Base-by-base conservation (phyloP, 2,888 invertebrate genomes). In the Amphipyra berbera region DNA sequence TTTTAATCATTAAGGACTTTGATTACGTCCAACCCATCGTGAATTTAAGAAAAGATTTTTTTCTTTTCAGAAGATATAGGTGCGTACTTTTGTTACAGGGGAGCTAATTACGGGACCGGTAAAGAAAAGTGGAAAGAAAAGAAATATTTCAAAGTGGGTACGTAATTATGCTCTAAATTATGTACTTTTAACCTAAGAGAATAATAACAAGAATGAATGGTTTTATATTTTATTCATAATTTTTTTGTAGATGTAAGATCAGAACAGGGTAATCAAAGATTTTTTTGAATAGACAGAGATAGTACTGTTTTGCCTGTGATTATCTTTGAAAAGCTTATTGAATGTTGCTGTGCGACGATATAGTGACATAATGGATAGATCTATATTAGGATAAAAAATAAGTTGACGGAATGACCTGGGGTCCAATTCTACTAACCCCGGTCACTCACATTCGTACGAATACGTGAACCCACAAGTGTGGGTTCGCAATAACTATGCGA, bases 121-220 rank as follows among this genome's bases (percentile, higher is more conserved):
- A 83, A 86, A 73, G 73, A 82, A 84, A 85, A 82, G 74, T 78
- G 59, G 67, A 72, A 80, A 81, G 80, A 79, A 84, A 86, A 80
- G 86, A 83, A 85, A 84, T 82, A 79, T 82, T 84, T 79, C 82
- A 76, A 78, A 79, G 80, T 75, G 78, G 70, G 53, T 57, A 50
- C 81, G 82, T 84, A 86, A 88, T 88, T 86, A 85, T 77, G 78
- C 77, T 63, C 63, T 63, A 76, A 80, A 78, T 61, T 80, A 77
- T 75, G 78, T 82, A 80, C 81, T 80, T 79, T 77, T 66, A 57
- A 69, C 68, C 49, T 10, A 64, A 73, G 59, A 71, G 73, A 62
- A 70, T 73, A 73, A 75, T 70, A 78, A 66, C 47, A 58, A 57
- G 56, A 71, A 67, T 67, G 41, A 78, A 77, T 71, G 65, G 57